phyloP scores from a whole-genome alignment of 2,113 vertebrate genomes.

The Mystacornis crossleyi region DNA sequence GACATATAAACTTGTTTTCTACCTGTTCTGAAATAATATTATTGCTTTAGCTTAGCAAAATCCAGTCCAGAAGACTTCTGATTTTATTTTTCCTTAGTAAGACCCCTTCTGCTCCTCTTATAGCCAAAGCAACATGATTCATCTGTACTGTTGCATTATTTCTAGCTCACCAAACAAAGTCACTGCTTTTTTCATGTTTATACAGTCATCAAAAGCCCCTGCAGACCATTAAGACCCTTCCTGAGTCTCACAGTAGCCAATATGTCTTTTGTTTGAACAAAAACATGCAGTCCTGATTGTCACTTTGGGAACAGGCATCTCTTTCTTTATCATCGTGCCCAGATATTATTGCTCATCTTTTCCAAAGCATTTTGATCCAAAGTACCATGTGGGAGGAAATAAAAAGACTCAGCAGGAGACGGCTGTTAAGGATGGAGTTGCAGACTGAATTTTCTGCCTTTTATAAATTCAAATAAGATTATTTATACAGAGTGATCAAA shows the following conservation, averaged over 20 bases:
- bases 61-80: background rate
- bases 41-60: background rate
- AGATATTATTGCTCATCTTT: constrained; percentile 63
- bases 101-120: background rate
- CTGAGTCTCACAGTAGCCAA: constrained; percentile 1
- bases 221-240: background rate
- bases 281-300: constrained; percentile 24
- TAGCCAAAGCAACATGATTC: constrained; percentile 11
- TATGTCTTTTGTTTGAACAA: constrained; percentile 44
- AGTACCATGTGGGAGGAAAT: constrained; percentile 37
- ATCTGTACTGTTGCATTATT: constrained; percentile 18
- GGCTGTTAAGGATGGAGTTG: constrained; percentile 7
- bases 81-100: background rate
- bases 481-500: constrained; percentile 44
- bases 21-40: background rate
- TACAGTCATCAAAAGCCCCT: constrained; percentile 10
- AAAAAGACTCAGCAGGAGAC: constrained; percentile 7
- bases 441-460: constrained; percentile 6
- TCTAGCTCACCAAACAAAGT: constrained; percentile 40
- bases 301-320: constrained; percentile 29
- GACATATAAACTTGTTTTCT: background rate
- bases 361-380: constrained; percentile 13
- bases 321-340: constrained; percentile 11
- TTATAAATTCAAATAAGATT: constrained; percentile 18
- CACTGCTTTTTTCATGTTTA: constrained; percentile 22